Evolutionary conservation across 2,888 invertebrate genomes (phyloP).

Genomic region (Drosophila niveifrons): DNA sequence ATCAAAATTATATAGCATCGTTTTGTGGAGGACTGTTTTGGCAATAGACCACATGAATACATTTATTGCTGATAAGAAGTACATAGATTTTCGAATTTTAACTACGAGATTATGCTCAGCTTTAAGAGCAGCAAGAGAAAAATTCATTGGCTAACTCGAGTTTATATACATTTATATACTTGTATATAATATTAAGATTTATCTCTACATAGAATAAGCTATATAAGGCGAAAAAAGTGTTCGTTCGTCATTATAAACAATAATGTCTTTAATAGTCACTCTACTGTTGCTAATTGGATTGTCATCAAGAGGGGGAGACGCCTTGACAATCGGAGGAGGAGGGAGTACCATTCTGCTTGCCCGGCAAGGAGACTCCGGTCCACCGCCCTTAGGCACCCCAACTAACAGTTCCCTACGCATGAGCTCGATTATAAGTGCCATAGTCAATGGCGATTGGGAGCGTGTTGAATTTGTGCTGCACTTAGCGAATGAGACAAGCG

Average conservation of each 20-base stretch:
- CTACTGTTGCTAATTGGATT: background rate
- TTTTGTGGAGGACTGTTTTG: too few relatives aligned
- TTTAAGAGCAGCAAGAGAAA: too few relatives aligned
- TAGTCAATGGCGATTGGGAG: slow-evolving; percentile 64
- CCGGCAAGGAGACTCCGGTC: too few relatives aligned
- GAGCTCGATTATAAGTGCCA: slow-evolving; percentile 58
- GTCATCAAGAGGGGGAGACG: background rate
- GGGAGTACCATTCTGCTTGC: background rate
- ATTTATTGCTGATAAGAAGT: too few relatives aligned
- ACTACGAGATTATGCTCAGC: too few relatives aligned
- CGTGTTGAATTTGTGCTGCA: slow-evolving; percentile 29
- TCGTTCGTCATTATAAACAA: slow-evolving; percentile 8
- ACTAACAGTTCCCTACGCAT: slow-evolving; percentile 15
- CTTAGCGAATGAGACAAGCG: background rate
- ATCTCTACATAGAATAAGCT: background rate
- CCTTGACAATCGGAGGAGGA: background rate
- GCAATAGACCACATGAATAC: too few relatives aligned
- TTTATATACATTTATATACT: too few relatives aligned
- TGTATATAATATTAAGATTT: too few relatives aligned
- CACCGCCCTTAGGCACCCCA: background rate
- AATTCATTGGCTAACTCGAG: too few relatives aligned
- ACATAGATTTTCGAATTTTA: too few relatives aligned
- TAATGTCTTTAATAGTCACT: background rate
- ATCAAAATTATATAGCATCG: too few relatives aligned
- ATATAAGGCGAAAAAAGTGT: slow-evolving; percentile 32